These are phyloP conservation scores for Octonoba sinensis DNA, from an alignment of 2,888 invertebrate genomes.

Conservation along the genomic window DNA sequence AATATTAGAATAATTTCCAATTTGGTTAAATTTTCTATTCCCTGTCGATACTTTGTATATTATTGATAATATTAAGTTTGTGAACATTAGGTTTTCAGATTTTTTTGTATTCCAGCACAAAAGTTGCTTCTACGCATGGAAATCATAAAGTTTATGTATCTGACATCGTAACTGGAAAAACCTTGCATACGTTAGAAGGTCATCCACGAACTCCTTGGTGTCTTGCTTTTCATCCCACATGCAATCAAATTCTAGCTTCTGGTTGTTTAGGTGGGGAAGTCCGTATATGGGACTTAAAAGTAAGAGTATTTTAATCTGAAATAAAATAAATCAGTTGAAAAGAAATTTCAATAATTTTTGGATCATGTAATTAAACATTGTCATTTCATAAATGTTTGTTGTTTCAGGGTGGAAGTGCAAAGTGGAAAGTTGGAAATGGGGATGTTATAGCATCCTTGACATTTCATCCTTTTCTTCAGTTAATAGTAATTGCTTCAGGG, in stretches of 20 bases:
- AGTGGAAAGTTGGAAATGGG: constrained; percentile 80
- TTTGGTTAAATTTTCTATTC: neutral
- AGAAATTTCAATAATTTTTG: no score
- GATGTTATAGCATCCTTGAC: constrained; percentile 87
- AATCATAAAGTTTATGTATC: constrained; percentile 90
- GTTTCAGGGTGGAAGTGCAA: constrained; percentile 85
- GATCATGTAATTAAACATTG: no score
- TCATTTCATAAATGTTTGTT: neutral
- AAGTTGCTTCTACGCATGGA: constrained; percentile 89
- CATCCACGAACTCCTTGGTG: constrained; percentile 93
- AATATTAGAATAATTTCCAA: no score
- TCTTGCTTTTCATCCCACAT: constrained; percentile 88
- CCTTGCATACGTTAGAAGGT: constrained; percentile 82
- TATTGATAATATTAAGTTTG: no score
- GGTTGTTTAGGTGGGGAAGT: constrained; percentile 92
- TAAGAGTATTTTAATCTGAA: constrained; percentile 68
- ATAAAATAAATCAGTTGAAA: no score
- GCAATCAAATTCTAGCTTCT: constrained; percentile 85
- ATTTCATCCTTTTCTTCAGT: constrained; percentile 85
- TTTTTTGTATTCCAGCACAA: constrained; percentile 75
- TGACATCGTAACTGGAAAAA: constrained; percentile 83
- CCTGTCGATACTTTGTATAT: no score
- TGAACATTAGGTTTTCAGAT: no score
- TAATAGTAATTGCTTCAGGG: constrained; percentile 86
- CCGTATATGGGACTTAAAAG: constrained; percentile 87